Conservation (phyloP, 2,888 invertebrate species). For the Diplolepis rosae region DNA sequence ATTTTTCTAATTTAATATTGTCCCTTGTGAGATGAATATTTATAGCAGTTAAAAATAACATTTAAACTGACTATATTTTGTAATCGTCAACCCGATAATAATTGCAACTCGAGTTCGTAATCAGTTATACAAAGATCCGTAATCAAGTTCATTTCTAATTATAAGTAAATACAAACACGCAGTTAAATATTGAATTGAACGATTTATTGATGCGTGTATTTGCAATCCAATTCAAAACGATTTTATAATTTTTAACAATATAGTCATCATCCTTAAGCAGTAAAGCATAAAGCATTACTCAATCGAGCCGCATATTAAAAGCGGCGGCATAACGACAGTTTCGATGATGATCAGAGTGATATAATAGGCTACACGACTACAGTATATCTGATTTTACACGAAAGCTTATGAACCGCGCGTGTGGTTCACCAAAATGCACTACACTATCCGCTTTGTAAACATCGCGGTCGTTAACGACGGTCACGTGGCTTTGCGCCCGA, state of each 20-base stretch:
- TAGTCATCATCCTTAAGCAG: neutral
- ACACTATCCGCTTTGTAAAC: slow-evolving; percentile 55
- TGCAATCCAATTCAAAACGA: neutral
- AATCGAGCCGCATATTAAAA: slow-evolving; percentile 1
- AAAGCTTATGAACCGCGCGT: slow-evolving; percentile 36
- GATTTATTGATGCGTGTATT: slow-evolving; percentile 1
- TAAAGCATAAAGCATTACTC: neutral
- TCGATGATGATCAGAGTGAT: neutral
- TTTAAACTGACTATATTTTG: no score
- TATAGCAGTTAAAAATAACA: no score
- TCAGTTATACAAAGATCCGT: neutral
- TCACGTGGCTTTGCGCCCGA: slow-evolving; percentile 65
- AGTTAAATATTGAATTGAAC: slow-evolving; percentile 14
- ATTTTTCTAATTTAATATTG: no score
- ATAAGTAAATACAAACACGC: slow-evolving; percentile 17
- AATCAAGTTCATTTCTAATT: slow-evolving; percentile 2
- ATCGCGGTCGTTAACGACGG: slow-evolving; percentile 67
- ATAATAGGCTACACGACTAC: neutral
- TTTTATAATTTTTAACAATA: no score
- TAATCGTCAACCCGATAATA: neutral
- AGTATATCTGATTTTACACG: slow-evolving; percentile 16
- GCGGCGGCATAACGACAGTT: slow-evolving; percentile 11
- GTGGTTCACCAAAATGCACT: slow-evolving; percentile 45
- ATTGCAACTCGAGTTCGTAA: neutral
- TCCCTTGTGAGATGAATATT: no score